Evolutionary conservation across 2,797 vertebrate species (phyloP).

Genomic region (Neopelma chrysocephalum): DNA sequence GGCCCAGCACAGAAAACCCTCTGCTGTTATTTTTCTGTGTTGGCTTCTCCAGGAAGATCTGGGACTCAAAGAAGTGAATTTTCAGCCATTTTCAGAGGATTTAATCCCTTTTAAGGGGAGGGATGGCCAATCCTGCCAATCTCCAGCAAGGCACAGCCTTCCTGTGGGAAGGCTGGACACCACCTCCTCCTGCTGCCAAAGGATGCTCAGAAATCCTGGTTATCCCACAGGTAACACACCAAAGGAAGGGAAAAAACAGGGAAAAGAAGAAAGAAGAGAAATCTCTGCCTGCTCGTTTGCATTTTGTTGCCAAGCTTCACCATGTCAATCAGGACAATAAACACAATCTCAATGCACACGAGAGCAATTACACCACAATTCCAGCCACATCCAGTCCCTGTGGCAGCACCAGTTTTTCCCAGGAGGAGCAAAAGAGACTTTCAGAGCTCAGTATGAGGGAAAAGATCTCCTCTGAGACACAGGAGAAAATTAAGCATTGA

Average conservation of each 20-base stretch:
- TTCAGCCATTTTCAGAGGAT: not conserved
- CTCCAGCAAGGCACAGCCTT: not conserved
- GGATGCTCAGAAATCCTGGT: not conserved
- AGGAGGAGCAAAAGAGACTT: not conserved
- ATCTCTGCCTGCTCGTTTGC: not conserved
- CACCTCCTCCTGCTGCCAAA: not conserved
- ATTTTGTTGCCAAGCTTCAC: not conserved
- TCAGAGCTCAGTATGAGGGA: not conserved
- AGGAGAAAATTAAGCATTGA: not conserved
- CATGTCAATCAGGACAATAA: not conserved
- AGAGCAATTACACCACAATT: not conserved
- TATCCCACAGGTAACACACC: not conserved
- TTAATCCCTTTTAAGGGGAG: rapidly evolving
- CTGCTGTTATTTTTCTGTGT: rapidly evolving
- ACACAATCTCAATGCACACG: not conserved
- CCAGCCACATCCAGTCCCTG: not conserved
- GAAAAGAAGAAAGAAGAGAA: not conserved
- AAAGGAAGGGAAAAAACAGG: not conserved
- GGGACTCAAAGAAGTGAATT: not conserved
- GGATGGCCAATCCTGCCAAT: rapidly evolving
- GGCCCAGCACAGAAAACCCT: not conserved
- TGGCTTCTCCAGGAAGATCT: rapidly evolving
- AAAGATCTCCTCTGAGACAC: not conserved
- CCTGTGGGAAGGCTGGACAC: not conserved
- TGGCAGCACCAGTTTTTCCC: not conserved